phyloP scores from a whole-genome alignment of 2,113 vertebrate species.

The Aptenodytes forsteri region DNA sequence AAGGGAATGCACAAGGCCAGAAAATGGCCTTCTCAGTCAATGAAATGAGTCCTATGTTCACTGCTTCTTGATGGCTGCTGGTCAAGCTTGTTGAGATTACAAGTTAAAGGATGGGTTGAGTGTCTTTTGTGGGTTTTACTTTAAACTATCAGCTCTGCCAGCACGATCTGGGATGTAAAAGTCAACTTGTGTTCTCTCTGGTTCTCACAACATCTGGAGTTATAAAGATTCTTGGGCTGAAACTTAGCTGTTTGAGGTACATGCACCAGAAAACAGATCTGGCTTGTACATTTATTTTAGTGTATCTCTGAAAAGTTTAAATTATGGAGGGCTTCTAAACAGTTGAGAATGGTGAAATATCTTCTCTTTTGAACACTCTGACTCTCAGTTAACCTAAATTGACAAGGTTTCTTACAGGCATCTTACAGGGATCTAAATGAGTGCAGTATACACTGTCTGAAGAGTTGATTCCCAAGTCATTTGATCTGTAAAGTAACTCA shows the following conservation, averaged over 20 bases:
- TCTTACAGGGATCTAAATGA: background rate
- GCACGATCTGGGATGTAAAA: background rate
- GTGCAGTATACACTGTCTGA: background rate
- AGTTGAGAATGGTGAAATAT: background rate
- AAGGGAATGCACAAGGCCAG: background rate
- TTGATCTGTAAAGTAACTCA: background rate
- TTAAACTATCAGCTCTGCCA: background rate
- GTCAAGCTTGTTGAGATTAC: background rate
- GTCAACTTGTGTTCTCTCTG: background rate
- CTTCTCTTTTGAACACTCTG: background rate
- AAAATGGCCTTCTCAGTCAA: background rate
- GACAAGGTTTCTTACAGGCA: background rate
- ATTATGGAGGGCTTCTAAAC: background rate
- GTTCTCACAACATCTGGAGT: background rate
- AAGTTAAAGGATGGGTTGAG: background rate
- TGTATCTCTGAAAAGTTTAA: background rate
- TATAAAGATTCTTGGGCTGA: background rate
- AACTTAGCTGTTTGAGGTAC: background rate
- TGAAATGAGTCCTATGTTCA: background rate
- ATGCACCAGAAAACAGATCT: background rate
- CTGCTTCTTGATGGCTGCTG: background rate
- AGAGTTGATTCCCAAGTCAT: background rate
- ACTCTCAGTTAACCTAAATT: background rate
- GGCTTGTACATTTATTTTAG: background rate
- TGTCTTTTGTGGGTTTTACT: background rate